These are phyloP conservation scores for Ranitomeya imitator DNA, from an alignment of 2,113 vertebrate species.

Conservation along the genomic window DNA sequence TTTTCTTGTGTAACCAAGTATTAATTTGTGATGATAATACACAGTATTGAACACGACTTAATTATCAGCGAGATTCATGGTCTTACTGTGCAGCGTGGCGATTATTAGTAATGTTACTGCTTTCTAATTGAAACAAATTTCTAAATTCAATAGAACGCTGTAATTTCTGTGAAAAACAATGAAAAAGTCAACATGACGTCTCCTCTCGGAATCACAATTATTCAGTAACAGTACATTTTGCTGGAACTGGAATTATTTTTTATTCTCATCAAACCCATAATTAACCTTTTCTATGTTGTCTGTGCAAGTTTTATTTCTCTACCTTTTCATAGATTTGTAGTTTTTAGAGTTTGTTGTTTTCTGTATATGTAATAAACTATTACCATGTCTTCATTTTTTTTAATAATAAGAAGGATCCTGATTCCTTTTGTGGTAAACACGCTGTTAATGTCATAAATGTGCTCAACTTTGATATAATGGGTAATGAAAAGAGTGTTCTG, in stretches of 20 bases:
- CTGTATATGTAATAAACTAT: neutral
- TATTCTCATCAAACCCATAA: neutral
- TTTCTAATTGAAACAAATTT: slow-evolving; percentile 12
- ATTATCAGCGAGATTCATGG: neutral
- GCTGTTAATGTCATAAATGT: no score
- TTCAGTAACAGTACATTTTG: neutral
- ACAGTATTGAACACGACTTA: neutral
- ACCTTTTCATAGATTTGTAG: neutral
- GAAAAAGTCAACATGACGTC: slow-evolving; percentile 11
- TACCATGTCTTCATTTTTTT: neutral
- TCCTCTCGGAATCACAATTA: neutral
- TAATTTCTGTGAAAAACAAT: neutral
- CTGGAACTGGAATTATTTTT: slow-evolving; percentile 7
- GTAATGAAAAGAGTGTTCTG: no score
- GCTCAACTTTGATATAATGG: no score
- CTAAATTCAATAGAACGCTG: neutral
- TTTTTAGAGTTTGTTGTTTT: neutral
- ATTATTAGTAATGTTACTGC: neutral
- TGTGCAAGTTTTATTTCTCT: neutral
- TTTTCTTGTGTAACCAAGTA: neutral
- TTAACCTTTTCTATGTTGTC: slow-evolving; percentile 29
- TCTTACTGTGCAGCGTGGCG: neutral
- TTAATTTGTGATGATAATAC: neutral
- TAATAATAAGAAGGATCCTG: neutral
- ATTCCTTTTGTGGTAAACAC: neutral